Evolutionary conservation across 2,888 invertebrate genomes (phyloP).

Genomic region (Catocala nupta): DNA sequence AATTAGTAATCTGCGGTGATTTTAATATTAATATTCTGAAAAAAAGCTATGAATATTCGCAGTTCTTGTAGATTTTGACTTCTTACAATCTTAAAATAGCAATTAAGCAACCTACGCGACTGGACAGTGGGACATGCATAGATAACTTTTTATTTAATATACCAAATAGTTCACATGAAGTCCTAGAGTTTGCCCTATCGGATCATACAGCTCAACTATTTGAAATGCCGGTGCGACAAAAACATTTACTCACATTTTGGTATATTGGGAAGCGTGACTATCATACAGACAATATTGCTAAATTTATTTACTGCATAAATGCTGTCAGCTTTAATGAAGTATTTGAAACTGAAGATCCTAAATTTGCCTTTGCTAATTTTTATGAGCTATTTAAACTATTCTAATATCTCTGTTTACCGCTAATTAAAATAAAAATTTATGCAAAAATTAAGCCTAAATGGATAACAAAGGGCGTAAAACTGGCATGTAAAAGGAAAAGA

Average conservation of each 20-base stretch:
- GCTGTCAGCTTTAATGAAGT: no score
- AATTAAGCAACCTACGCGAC: conserved; percentile 2
- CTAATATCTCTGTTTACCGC: conserved; percentile 4
- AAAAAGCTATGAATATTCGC: not conserved
- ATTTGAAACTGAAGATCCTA: no score
- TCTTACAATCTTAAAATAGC: not conserved
- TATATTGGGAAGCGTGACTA: no score
- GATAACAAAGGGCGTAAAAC: conserved; percentile 10
- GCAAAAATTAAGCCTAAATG: not conserved
- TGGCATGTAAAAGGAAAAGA: conserved; percentile 13
- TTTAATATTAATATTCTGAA: conserved; percentile 5
- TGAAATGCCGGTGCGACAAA: no score
- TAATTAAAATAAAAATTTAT: not conserved
- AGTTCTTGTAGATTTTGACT: not conserved
- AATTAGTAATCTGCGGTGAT: no score
- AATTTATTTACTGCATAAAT: no score
- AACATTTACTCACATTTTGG: no score
- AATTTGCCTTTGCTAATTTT: conserved; percentile 9
- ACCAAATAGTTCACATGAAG: not conserved
- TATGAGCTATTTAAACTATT: not conserved
- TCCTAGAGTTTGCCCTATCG: not conserved
- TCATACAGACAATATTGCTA: no score
- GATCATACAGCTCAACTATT: conserved; percentile 11
- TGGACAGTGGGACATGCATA: conserved; percentile 9
- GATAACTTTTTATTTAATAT: conserved; percentile 12